Evolutionary conservation across 2,113 vertebrate genomes (phyloP).

Genomic region (Ranitomeya imitator): DNA sequence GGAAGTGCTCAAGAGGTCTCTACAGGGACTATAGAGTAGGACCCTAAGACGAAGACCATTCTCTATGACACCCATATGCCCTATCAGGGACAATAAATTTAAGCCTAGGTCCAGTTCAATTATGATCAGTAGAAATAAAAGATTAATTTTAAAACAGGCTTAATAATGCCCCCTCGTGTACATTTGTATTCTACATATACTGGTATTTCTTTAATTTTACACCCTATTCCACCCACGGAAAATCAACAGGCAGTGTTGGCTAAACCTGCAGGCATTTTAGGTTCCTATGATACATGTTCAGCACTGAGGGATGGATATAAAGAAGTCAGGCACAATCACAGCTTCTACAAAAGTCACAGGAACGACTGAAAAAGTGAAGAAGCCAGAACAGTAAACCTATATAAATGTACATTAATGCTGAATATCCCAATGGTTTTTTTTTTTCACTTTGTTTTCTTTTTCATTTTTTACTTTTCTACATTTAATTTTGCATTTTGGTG

Average conservation of each 20-base stretch:
- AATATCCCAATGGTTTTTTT: neutral
- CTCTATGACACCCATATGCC: no score
- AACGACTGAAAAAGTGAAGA: slow-evolving; percentile 49
- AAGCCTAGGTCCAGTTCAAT: no score
- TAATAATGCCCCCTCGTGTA: neutral
- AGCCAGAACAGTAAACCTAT: slow-evolving; percentile 49
- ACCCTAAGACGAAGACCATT: no score
- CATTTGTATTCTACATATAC: neutral
- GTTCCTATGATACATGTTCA: slow-evolving; percentile 37
- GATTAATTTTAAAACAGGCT: neutral
- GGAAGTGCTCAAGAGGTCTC: neutral
- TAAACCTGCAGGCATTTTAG: slow-evolving; percentile 27
- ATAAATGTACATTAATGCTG: slow-evolving; percentile 51
- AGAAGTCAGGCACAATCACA: slow-evolving; percentile 52
- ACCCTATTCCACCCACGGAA: slow-evolving; percentile 14
- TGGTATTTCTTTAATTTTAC: neutral
- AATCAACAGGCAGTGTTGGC: slow-evolving; percentile 20
- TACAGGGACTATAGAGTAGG: no score
- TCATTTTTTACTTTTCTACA: neutral
- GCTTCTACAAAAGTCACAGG: slow-evolving; percentile 51
- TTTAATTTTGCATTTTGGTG: slow-evolving; percentile 24
- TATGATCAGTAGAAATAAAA: no score
- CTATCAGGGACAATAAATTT: no score
- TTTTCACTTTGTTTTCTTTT: slow-evolving; percentile 20
- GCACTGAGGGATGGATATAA: slow-evolving; percentile 22